Base-by-base conservation (phyloP, 2,888 invertebrate genomes). In the Calameuta pallipes region DNA sequence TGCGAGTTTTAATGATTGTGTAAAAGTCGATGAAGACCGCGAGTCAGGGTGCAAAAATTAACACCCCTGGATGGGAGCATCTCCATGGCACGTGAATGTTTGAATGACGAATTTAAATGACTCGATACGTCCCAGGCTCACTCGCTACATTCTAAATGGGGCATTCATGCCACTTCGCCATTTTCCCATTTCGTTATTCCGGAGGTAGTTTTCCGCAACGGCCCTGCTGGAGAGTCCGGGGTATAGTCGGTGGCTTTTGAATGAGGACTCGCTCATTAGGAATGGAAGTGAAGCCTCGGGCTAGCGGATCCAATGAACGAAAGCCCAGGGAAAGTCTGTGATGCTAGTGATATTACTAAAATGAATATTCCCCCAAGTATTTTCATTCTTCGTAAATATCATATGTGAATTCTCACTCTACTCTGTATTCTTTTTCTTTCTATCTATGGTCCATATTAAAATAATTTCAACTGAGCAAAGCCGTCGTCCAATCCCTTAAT, bases 201-300 rank as follows among this genome's bases (percentile, higher is more conserved):
- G 73, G 71, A 35, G 69, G 73, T 68, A 56, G 73, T 73, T 34
- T 74, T 34, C 35, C 31, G 74, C 15, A n/a, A 34, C 74, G 74
- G 33, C 13, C 15, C 35, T 12, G 74, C 36, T 75, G 75, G 73
- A 79, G 74, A 75, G 77, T 79, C 77, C 77, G 31, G 75, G 4
- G 70, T 33, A 75, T 74, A 41, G 77, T 70, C 75, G 73, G 75
- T 77, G 77, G 77, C 75, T 78, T 78, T 78, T 82, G 80, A 81
- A 80, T 79, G 77, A 73, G 56, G 77, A 79, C 76, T 69, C 78
- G 78, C 82, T 82, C 80, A 81, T 82, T 81, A 82, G 78, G 71
- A 76, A 74, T 56, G 76, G 37, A 71, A 68, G 35, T 31, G 31
- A 30, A 35, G 74, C 74, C 74, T 30, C 31, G 11, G 74, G 74